Base-by-base conservation (phyloP, 1,140 invertebrate genomes). In the Drosophila mayri region DNA sequence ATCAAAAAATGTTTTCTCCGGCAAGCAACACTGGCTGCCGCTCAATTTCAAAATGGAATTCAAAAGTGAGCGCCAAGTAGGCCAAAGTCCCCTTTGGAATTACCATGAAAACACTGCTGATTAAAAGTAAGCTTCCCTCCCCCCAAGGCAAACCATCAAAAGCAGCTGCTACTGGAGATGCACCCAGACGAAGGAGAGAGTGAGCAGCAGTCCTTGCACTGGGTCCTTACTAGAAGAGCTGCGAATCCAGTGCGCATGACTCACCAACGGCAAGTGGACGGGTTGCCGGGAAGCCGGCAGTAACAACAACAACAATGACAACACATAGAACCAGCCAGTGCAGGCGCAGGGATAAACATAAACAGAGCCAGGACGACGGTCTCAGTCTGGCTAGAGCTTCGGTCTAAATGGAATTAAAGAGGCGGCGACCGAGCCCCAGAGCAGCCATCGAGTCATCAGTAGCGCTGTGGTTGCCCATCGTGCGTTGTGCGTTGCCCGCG, bases 331-430 rank as follows among this genome's bases (percentile, higher is more conserved):
- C 47, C 54, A 47, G 63, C 59, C 74, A 61, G 67, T 77, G 74
- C 74, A 77, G 74, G 74, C 85, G 70, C 81, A 88, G 65, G 74
- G 54, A 90, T 88, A 88, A 88, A 88, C 75, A 90, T 88, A 88
- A 90, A 88, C 85, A 90, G 80, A 87, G 81, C 65, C 73, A 83
- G 52, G 52, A 68, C 79, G 76, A 60, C 60, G 72, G 73, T 30
- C 46, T 20, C 49, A 77, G 74, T 77, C 73, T 52, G 47, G 25
- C 70, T 63, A 59, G 64, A 70, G 58, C 57, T 46, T 28, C 35
- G 77, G 46, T 58, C 70, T 81, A 84, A 88, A 81, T 76, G 85
- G 70, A 90, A 84, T 81, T 77, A 75, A 79, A 88, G 76, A 72
- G 60, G 60, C 60, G 32, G 73, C 80, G 30, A 43, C 61, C 61